Evolutionary conservation across 2,113 vertebrate genomes (phyloP).

Genomic region (Xenus cinereus): DNA sequence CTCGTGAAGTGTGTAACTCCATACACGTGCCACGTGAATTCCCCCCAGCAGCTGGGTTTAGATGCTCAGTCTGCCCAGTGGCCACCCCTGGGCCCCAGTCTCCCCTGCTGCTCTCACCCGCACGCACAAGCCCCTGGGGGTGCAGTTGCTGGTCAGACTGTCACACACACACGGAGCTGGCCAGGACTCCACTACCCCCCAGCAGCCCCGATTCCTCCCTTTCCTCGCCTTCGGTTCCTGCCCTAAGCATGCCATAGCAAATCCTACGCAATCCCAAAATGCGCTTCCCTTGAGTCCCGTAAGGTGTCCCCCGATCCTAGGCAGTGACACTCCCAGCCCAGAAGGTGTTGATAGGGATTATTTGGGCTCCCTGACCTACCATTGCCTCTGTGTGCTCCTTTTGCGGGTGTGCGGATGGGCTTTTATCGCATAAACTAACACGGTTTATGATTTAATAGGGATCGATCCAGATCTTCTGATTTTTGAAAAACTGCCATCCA

Average conservation of each 20-base stretch:
- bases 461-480: slow-evolving; percentile 91
- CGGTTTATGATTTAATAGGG: slow-evolving; percentile 71
- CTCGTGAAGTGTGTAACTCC: not conserved
- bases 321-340: not conserved
- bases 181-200: not conserved
- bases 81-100: not conserved
- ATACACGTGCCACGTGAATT: too few relatives aligned
- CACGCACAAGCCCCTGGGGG: not conserved
- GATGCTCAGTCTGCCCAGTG: not conserved
- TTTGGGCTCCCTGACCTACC: not conserved
- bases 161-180: not conserved
- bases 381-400: not conserved
- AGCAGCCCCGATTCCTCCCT: not conserved
- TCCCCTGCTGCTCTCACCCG: not conserved
- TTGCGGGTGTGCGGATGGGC: not conserved
- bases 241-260: not conserved
- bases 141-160: not conserved
- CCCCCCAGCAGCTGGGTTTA: not conserved
- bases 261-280: not conserved
- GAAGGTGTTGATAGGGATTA: not conserved
- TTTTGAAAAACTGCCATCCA: slow-evolving; percentile 82
- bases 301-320: not conserved
- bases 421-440: not conserved
- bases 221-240: not conserved
- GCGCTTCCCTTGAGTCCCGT: not conserved